Base-by-base conservation (phyloP, 2,888 invertebrate genomes). In the Synanthedon vespiformis region DNA sequence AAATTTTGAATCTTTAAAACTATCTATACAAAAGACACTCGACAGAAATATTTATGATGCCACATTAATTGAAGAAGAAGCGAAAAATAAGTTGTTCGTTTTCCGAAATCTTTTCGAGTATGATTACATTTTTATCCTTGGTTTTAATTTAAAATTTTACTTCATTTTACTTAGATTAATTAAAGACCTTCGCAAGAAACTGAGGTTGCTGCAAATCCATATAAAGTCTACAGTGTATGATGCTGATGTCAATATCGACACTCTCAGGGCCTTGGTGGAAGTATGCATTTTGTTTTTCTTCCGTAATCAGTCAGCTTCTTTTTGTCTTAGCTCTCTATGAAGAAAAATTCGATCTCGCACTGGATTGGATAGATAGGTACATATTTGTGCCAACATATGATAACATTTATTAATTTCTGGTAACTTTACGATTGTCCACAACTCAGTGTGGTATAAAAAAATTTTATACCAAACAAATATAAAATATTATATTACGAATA, bases 31-130 rank as follows among this genome's bases (percentile, higher is more conserved):
- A 14, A 14, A 48, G 0, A 55, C 67, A 4, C 47, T 62, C 0
- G 55, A 55, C 1, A 54, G 41, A 2, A 51, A 64, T 2, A 51
- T 56, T 0, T 58, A 69, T 52, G 60, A 57, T 0, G 27, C 51
- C 2, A 14, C 54, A 1, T 57, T 80, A 4, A 40, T 51, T 2
- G 70, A 72, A 40, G 72, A 74, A 0, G 79, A 76, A 56, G 61
- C 60, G 1, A 72, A 54, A 11, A 75, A 83, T 50, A 72, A 59
- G 57, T 13, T 58, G 70, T 70, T 44, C n/a, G 44, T 44, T 44
- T 44, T 8, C 13, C 44, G 14, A 44, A n/a, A 44, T 14, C 44
- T 44, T n/a, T 14, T 4, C 6, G 8, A 44, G n/a, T 13, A 2
- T 12, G 13, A n/a, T 44, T 44, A 2, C 3, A 44, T 44, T 44